phyloP scores from a whole-genome alignment of 2,888 invertebrate genomes.

The Blastobasis adustella region DNA sequence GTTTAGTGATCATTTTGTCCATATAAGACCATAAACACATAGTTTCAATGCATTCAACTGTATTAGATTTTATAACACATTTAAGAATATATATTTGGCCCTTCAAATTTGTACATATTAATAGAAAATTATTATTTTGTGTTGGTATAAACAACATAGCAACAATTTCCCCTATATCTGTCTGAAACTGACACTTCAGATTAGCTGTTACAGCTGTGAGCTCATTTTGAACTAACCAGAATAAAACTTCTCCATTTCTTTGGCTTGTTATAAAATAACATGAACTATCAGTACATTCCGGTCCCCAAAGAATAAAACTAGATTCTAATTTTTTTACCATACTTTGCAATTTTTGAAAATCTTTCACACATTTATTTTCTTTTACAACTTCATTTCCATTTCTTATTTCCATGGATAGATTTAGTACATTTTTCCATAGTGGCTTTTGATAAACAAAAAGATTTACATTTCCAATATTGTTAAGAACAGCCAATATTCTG shows the following conservation, averaged over 20 bases:
- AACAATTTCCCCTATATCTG: conserved; percentile 31
- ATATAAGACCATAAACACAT: conserved; percentile 39
- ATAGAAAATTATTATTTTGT: conserved; percentile 21
- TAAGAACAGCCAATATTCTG: conserved; percentile 41
- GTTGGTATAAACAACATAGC: conserved; percentile 38
- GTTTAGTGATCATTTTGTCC: conserved; percentile 44
- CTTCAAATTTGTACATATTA: conserved; percentile 35
- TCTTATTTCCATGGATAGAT: conserved; percentile 25
- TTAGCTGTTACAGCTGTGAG: conserved; percentile 18
- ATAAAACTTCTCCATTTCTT: conserved; percentile 39
- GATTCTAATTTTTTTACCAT: conserved; percentile 23
- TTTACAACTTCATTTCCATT: no score
- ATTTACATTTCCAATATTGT: conserved; percentile 50
- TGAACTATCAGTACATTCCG: conserved; percentile 27
- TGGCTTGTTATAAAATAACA: conserved; percentile 53
- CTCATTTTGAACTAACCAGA: conserved; percentile 38
- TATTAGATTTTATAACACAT: conserved; percentile 24
- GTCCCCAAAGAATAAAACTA: conserved; percentile 46
- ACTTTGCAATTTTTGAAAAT: no score
- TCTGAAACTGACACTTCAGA: conserved; percentile 21
- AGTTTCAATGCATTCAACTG: conserved; percentile 20
- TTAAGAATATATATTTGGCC: conserved; percentile 38
- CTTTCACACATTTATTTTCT: no score
- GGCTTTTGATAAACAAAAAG: conserved; percentile 26
- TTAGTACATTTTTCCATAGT: conserved; percentile 31